Evolutionary conservation across 2,888 invertebrate species (phyloP).

Genomic region (Molanna angustata): DNA sequence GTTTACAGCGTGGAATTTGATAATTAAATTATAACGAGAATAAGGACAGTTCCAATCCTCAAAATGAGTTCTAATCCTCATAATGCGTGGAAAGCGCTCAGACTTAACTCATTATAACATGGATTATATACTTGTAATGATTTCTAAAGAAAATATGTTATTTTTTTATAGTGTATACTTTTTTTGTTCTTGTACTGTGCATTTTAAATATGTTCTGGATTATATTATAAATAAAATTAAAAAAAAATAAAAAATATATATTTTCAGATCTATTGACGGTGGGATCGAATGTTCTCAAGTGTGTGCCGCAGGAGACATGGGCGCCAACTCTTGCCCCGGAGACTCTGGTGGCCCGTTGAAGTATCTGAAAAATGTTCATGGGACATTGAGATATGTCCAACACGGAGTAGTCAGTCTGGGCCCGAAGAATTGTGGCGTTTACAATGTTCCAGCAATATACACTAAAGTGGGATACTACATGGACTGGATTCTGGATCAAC

Average conservation of each 20-base stretch:
- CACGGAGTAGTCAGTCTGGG: constrained; percentile 65
- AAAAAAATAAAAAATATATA: constrained; percentile 50
- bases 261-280: constrained; percentile 43
- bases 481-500: constrained; percentile 56
- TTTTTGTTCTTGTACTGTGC: too few relatives aligned
- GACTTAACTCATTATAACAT: too few relatives aligned
- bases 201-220: too few relatives aligned
- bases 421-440: constrained; percentile 58
- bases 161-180: too few relatives aligned
- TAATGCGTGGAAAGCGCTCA: too few relatives aligned
- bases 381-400: constrained; percentile 43
- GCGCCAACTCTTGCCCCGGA: constrained; percentile 60
- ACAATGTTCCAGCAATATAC: constrained; percentile 62
- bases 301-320: constrained; percentile 59
- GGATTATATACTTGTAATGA: too few relatives aligned
- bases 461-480: constrained; percentile 57
- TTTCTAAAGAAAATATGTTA: too few relatives aligned
- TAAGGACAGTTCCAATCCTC: too few relatives aligned
- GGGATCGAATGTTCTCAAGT: constrained; percentile 36
- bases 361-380: constrained; percentile 39
- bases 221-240: too few relatives aligned
- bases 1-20: too few relatives aligned
- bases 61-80: too few relatives aligned
- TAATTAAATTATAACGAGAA: too few relatives aligned
- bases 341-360: constrained; percentile 66